Evolutionary conservation across 1,140 invertebrate genomes (phyloP).

Genomic region (Drosophila tristis): DNA sequence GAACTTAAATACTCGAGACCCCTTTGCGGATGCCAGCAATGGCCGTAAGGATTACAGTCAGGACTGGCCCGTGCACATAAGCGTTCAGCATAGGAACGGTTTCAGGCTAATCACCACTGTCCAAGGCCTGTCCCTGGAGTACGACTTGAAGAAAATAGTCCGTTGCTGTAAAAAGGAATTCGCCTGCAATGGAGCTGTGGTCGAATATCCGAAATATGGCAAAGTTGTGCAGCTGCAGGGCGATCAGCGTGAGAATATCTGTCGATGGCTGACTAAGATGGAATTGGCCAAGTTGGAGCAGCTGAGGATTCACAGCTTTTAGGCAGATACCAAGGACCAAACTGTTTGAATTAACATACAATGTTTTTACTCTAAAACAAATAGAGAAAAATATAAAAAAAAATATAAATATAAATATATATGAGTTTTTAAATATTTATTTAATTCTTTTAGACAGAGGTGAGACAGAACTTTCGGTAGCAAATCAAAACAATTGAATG

Average conservation of each 20-base stretch:
- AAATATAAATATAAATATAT: too few species aligned
- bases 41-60: slow-evolving; percentile 98
- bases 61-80: slow-evolving; percentile 99
- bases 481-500: too few species aligned
- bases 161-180: slow-evolving; percentile 99
- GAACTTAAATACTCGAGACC: slow-evolving; percentile 96
- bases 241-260: slow-evolving; percentile 98
- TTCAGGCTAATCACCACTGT: slow-evolving; percentile 99
- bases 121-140: slow-evolving; percentile 95
- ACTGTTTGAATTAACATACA: too few species aligned
- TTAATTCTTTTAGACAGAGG: too few species aligned
- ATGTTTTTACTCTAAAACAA: too few species aligned
- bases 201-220: slow-evolving; percentile 99
- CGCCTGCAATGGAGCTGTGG: slow-evolving; percentile 98
- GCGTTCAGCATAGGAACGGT: slow-evolving; percentile 99
- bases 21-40: slow-evolving; percentile 96
- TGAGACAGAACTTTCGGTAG: too few species aligned
- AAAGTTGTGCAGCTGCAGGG: slow-evolving; percentile 99
- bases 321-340: slow-evolving; percentile 84
- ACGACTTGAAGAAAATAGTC: slow-evolving; percentile 99
- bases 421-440: too few species aligned
- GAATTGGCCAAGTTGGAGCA: slow-evolving; percentile 96
- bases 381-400: too few species aligned
- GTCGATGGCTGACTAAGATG: slow-evolving; percentile 96
- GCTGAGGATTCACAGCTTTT: slow-evolving; percentile 98